These are phyloP conservation scores for Venustoraphidia nigricollis DNA, from an alignment of 2,888 invertebrate genomes.

Conservation along the genomic window DNA sequence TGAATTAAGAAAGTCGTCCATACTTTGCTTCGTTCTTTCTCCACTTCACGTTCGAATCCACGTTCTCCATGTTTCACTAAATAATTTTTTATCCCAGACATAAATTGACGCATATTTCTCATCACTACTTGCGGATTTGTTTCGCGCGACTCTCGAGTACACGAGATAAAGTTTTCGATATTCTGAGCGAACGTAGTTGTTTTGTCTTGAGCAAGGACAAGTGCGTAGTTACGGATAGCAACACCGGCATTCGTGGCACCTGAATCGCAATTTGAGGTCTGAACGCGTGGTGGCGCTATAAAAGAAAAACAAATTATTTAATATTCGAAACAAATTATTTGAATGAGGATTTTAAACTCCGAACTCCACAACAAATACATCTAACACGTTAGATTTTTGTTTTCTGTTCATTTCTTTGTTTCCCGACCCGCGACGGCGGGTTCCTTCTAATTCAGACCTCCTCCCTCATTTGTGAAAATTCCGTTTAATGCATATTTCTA, in stretches of 20 bases:
- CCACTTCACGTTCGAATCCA: constrained; percentile 81
- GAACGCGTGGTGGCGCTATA: constrained; percentile 63
- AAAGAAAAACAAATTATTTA: constrained; percentile 13
- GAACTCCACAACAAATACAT: neutral
- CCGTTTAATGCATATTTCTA: no score
- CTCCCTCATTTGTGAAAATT: neutral
- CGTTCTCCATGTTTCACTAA: constrained; percentile 90
- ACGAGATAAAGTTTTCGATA: constrained; percentile 84
- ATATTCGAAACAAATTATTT: constrained; percentile 4
- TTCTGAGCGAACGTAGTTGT: constrained; percentile 84
- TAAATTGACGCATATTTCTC: constrained; percentile 88
- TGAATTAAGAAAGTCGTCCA: neutral
- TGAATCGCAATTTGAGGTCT: constrained; percentile 43
- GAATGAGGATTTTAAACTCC: neutral
- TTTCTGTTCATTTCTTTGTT: neutral
- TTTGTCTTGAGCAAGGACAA: constrained; percentile 68
- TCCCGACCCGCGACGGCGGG: neutral
- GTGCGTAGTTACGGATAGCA: constrained; percentile 59
- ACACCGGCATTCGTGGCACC: constrained; percentile 49
- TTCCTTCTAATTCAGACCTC: neutral
- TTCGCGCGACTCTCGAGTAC: constrained; percentile 81
- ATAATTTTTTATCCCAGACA: constrained; percentile 98
- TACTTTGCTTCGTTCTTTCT: constrained; percentile 68
- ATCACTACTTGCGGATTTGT: constrained; percentile 72
- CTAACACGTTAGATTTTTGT: neutral